Percentiles rank a stretch among this genome's conserved stretches.
phyloP scores from a whole-genome alignment of 1,140 invertebrate genomes.

The Oreohelix idahoensis region DNA sequence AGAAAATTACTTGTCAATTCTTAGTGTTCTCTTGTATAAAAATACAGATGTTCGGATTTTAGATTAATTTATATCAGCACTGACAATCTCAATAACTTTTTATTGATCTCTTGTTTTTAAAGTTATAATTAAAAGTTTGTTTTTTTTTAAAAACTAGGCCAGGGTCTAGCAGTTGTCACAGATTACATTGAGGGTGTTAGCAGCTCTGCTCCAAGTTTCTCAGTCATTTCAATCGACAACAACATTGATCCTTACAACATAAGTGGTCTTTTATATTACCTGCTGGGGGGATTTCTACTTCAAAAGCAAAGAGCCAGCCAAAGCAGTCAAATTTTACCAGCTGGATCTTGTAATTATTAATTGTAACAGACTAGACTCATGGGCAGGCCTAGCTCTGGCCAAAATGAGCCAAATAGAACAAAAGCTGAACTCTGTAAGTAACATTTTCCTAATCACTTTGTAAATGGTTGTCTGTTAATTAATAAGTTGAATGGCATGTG shows the following conservation, averaged over 20 bases:
- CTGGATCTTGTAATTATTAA: conserved; percentile 87
- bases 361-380: conserved; percentile 87
- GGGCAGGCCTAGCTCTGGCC: conserved; percentile 90
- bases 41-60: too few relatives aligned
- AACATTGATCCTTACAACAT: conserved; percentile 1
- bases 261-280: conserved; percentile 83
- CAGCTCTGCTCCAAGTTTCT: conserved; percentile 41
- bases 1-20: too few relatives aligned
- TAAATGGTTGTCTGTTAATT: too few relatives aligned
- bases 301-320: conserved; percentile 84
- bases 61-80: too few relatives aligned
- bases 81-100: too few relatives aligned
- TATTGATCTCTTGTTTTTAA: too few relatives aligned
- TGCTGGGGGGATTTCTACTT: conserved; percentile 92
- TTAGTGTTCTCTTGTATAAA: too few relatives aligned
- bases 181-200: conserved; percentile 57
- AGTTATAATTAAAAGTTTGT: neutral
- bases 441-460: too few relatives aligned
- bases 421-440: conserved; percentile 80
- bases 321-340: conserved; percentile 86
- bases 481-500: too few relatives aligned
- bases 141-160: neutral
- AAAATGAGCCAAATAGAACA: conserved; percentile 86
- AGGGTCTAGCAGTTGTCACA: neutral
- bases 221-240: neutral